These are phyloP conservation scores for Philotrypesis tridentata DNA, from an alignment of 1,140 invertebrate species.

Conservation along the genomic window DNA sequence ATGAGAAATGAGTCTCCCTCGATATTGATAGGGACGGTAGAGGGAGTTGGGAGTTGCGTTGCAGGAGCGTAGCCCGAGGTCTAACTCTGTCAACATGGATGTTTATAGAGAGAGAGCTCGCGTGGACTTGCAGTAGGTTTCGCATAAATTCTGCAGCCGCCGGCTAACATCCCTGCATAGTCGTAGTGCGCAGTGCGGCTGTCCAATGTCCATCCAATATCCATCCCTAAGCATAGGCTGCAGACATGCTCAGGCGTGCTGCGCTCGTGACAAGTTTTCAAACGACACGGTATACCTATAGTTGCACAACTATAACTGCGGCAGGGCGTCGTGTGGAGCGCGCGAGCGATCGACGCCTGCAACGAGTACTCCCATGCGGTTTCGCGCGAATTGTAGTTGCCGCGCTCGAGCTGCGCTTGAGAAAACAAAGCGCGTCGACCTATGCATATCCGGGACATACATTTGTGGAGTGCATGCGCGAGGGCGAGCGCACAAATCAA, in stretches of 20 bases:
- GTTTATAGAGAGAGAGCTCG: background rate
- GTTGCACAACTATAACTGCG: slow-evolving; percentile 21
- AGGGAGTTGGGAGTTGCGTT: no score
- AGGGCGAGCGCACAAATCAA: no score
- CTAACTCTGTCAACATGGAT: slow-evolving; percentile 29
- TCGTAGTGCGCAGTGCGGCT: no score
- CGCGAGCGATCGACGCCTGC: background rate
- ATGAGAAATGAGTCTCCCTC: no score
- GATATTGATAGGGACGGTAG: background rate
- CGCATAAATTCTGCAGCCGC: slow-evolving; percentile 34
- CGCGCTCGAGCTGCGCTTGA: background rate
- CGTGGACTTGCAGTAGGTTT: background rate
- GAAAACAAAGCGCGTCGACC: no score
- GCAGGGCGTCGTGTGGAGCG: background rate
- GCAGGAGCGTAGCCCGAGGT: background rate
- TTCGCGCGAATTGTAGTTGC: background rate
- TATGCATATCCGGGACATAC: background rate
- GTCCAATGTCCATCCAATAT: background rate
- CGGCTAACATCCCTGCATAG: slow-evolving; percentile 7
- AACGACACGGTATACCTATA: no score
- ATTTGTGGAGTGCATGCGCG: no score
- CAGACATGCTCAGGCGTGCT: background rate
- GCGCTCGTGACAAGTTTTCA: slow-evolving; percentile 13
- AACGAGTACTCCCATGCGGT: background rate
- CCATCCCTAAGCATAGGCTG: background rate